Evolutionary conservation across 2,888 invertebrate species (phyloP), one percentile per base, ranked within the genome.

Genomic region (Ophonus ardosiacus): DNA sequence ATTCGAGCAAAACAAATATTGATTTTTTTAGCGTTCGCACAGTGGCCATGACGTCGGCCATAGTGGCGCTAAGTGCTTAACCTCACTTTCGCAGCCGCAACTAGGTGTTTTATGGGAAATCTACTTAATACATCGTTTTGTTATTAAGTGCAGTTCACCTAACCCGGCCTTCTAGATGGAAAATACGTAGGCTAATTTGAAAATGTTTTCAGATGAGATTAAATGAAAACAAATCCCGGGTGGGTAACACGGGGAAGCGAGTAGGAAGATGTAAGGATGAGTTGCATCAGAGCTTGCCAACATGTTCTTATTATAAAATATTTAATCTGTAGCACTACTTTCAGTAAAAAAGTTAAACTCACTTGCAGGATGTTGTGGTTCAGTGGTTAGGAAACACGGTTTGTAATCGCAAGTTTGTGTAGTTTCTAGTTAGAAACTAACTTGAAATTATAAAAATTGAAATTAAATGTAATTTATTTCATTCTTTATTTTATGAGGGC

Each of bases 151-250:
- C 56, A 78, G 40, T 78, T 56, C 57, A 78, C 78, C 78, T 78
- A n/a, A 24, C 56, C 40, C 17, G 21, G 51, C 15, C 24, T 76
- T 24, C 71, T 71, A 40, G 21, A 24, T 24, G n/a, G 78, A 18
- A 78, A 78, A 38, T 78, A 57, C 40, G 78, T 21, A 68, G 81
- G 68, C 81, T 81, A 81, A 81, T 81, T 81, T 63, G 68, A 68
- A 68, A 81, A 81, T 81, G 81, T 81, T 81, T 81, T 81, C 65
- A 68, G 81, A 81, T 68, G 81, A 81, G 81, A 81, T 81, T 65
- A 81, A 81, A 81, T 65, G 81, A 81, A 81, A 81, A 81, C 81
- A 81, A 81, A 81, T 81, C 81, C 81, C 51, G 59, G 17, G 24
- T 65, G 51, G 56, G 31, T 15, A 7, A 51, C 21, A 0, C n/a